A percentile compares a stretch with the other conserved stretches of the same genome.
phyloP scores from a whole-genome alignment of 2,113 vertebrate species.

The Hyla sarda region DNA sequence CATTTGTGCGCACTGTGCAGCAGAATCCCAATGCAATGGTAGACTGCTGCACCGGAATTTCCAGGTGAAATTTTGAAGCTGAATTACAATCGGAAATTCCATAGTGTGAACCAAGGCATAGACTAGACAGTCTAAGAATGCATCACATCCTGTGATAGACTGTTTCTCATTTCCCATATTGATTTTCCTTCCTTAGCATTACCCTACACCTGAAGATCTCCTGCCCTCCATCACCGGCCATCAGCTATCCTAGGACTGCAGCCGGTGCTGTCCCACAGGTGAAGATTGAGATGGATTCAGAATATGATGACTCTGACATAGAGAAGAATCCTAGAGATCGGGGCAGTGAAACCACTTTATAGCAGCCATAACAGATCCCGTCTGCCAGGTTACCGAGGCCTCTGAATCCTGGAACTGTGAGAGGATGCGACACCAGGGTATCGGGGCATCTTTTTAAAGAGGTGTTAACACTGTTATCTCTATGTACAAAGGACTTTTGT shows the following conservation, averaged over 20 bases:
- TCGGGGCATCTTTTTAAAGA: not conserved
- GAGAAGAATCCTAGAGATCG: conserved; percentile 78
- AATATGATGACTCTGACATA: conserved; percentile 83
- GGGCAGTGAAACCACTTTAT: conserved; percentile 89
- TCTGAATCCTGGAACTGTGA: not conserved
- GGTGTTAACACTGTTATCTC: not conserved
- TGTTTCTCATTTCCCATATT: not conserved
- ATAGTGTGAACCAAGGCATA: no score
- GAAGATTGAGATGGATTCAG: conserved; percentile 96
- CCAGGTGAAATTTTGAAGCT: no score
- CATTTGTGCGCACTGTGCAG: no score
- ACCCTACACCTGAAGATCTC: conserved; percentile 98
- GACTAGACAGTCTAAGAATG: no score
- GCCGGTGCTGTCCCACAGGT: conserved; percentile 88
- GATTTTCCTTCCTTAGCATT: conserved; percentile 77
- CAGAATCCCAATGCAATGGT: no score
- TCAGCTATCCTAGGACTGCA: conserved; percentile 76
- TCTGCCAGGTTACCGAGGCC: not conserved
- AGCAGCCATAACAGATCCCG: conserved; percentile 52
- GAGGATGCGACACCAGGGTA: not conserved
- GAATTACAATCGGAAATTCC: no score
- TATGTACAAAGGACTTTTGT: conserved; percentile 10
- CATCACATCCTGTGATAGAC: no score
- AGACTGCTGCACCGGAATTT: no score
- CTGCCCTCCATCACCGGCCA: conserved; percentile 87